Evolutionary conservation across 1,140 invertebrate genomes (phyloP).

Genomic region (Drosophila erecta): DNA sequence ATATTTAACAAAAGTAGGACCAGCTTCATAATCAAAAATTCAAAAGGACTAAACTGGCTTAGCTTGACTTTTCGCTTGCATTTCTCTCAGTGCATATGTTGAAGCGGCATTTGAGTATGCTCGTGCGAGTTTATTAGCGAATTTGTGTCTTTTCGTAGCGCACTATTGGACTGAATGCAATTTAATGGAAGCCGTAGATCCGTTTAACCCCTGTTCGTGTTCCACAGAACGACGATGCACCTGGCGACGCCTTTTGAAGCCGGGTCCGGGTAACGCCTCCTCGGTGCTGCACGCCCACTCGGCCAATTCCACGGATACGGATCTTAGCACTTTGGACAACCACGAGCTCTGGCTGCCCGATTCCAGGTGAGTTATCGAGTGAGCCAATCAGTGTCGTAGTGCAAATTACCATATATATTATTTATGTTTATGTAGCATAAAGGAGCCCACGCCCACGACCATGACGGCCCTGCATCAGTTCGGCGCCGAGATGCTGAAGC

Average conservation of each 20-base stretch:
- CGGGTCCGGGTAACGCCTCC: conserved; percentile 81
- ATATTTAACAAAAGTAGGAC: too few species aligned
- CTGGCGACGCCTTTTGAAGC: conserved; percentile 87
- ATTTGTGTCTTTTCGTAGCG: conserved; percentile 49
- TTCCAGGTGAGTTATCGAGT: conserved; percentile 85
- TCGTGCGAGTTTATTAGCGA: conserved; percentile 59
- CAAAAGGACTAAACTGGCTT: too few species aligned
- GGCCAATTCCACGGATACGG: conserved; percentile 91
- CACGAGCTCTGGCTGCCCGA: conserved; percentile 93
- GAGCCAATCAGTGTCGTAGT: not conserved
- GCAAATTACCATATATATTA: conserved; percentile 11
- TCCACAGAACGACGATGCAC: conserved; percentile 87
- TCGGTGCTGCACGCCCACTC: conserved; percentile 90
- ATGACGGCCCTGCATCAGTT: conserved; percentile 93
- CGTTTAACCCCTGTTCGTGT: conserved; percentile 12
- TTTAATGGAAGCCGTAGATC: conserved; percentile 24
- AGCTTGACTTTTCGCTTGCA: too few species aligned
- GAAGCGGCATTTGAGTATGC: not conserved
- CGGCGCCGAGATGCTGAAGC: conserved; percentile 92
- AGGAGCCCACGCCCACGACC: conserved; percentile 90
- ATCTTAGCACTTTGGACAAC: conserved; percentile 91
- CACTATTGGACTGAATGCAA: conserved; percentile 23
- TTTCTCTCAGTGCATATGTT: not conserved
- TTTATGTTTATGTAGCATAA: conserved; percentile 58
- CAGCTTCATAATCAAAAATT: too few species aligned